Evolutionary conservation across 2,113 vertebrate species (phyloP), one percentile per base, ranked within the genome.

Genomic region (Muscicapa adusta): DNA sequence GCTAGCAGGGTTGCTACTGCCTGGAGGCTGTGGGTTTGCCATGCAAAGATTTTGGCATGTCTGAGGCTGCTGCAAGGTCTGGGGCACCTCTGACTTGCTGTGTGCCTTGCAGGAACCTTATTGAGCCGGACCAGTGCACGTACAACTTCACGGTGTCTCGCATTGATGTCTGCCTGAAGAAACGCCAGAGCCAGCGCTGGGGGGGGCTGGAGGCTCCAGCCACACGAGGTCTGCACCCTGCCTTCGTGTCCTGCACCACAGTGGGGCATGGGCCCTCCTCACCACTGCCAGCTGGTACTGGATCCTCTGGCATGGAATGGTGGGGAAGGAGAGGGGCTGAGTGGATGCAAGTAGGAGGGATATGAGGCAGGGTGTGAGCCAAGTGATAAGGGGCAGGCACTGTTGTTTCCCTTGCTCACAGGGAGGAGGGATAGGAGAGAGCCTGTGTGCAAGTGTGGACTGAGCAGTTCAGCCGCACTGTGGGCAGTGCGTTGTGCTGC

Each of bases 141-240:
- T 99, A 99, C 94, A 98, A 98, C 94, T 99, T 99, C 97, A 99
- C 99, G 0, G 97, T 98, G 18, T 98, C 98, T 70, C 98, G 99
- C 34, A 98, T 99, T 0, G 98, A 99, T 36, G 99, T 99, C 94
- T 98, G 98, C 81, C 97, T 99, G 93, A 99, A 98, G 97, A 99
- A 99, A 97, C 99, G 99, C 75, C 99, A 98, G 94, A 99, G 99
- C 97, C 99, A 99, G 97, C 99, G 99, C 89, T 99, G 99, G 99
- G 99, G 98, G 1, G 99, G 98, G 29, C 98, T 99, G 91, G 99
- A 99, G 95, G 99, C 99, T 85, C 99, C 98, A 1, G 98, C 99
- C 93, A 87, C 98, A 99, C 99, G 98, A 99, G 99, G 99, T 99
- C 99, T 99, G 98, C 97, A 98, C 97, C 98, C 96, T 97, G 96